Evolutionary conservation across 2,888 invertebrate species (phyloP), one percentile per base, ranked within the genome.

Genomic region (Epinotia brunnichana): DNA sequence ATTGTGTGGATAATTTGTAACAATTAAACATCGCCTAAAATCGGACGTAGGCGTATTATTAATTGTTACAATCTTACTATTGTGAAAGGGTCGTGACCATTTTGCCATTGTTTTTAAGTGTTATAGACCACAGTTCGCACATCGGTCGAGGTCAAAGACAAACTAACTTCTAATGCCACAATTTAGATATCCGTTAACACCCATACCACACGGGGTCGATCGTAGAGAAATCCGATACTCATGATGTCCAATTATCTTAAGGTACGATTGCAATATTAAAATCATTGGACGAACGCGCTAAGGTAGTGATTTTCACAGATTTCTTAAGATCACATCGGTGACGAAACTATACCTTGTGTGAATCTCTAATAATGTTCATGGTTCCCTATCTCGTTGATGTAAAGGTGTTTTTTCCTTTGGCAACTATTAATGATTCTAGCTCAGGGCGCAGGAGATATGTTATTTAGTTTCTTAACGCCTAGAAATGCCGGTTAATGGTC

Each of bases 271-370:
- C 60, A 67, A 67, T 54, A 71, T 62, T 70, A 56, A 57, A 29
- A 67, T 48, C 57, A 44, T 56, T 57, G 57, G 44, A 59, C 5
- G 60, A 60, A 60, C 35, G 48, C 39, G 13, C 62, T 35, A 70
- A 70, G 68, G 68, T 70, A 56, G 70, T 74, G 53, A 75, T 75
- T 74, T 70, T 74, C 54, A 64, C 63, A 68, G 68, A 75, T 74
- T 68, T 74, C 73, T 73, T 66, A 70, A 51, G 68, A 62, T 73
- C 53, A 48, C 61, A 63, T 35, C 69, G 24, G 61, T 74, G 74
- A 69, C 19, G 75, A 75, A 75, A 75, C 57, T 72, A 70, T 24
- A 68, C 44, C 74, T 71, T 69, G 76, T 74, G 70, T 74, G 68
- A 72, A 70, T 68, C 64, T 44, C 53, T 53, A 64, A 63, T 29